Evolutionary conservation across 2,113 vertebrate species (phyloP), one percentile per base, ranked within the genome.

Genomic region (Cyrtonyx montezumae): DNA sequence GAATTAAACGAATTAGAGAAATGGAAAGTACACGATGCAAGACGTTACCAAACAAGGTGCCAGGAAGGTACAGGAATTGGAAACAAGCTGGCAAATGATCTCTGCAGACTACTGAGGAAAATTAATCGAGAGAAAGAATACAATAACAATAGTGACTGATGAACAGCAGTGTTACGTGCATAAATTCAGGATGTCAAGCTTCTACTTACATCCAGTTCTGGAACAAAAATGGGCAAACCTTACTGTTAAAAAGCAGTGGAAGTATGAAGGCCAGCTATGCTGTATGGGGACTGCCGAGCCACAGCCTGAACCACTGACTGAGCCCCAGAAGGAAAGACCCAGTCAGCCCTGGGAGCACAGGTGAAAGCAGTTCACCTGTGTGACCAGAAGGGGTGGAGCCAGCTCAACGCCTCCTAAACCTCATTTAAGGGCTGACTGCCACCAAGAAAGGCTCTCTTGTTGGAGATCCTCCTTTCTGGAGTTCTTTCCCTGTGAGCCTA

Each of bases 1-100:
- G 85, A 93, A 94, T 95, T 95, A 95, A 94, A 93, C 83, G 85
- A 91, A 95, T 96, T 94, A 95, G 76, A 93, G 93, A 94, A 92
- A 91, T 79, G 76, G 95, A 94, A 96, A 94, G 84, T 87, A 91
- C 87, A 89, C 56, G 90, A 94, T 94, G 94, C 90, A 94, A 95
- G 79, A 92, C 85, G 82, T 87, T 93, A 94, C 92, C 95, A 95
- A 95, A 94, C 82, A 94, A 90, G 79, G 88, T 2, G 61, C 90
- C 82, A 94, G 82, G 61, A 78, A 96, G 90, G 79, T 68, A 48
- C 73, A 95, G 86, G 93, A 94, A 96, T 94, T 90, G 91, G 87
- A 94, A 95, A 92, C 94, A 95, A 83, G 56, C 69, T 93, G 76
- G 90, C 94, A 93, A 96, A 93, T 90, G 87, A 96, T 88, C 94